A percentile compares a stretch with the other conserved stretches of the same genome.
Evolutionary conservation across 2,113 vertebrate species (phyloP).

Genomic region (Craseonycteris thonglongyai): DNA sequence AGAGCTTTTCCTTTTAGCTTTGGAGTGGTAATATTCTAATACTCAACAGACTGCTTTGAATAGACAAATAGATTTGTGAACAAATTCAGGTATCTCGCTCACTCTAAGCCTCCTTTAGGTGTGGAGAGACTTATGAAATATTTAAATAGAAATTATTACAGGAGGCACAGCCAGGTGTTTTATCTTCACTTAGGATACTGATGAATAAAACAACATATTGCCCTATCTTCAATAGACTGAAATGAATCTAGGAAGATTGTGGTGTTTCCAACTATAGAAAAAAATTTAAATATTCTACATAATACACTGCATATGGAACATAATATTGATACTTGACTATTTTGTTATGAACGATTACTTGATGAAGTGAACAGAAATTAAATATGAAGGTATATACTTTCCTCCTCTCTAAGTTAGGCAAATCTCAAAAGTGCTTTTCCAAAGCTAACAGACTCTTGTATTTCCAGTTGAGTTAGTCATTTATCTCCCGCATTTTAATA

Average conservation of each 20-base stretch:
- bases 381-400: neutral
- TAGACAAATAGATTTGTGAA: neutral
- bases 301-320: neutral
- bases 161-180: neutral
- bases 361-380: neutral
- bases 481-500: neutral
- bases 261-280: neutral
- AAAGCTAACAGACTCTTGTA: neutral
- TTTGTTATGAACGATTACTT: neutral
- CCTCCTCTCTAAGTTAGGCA: neutral
- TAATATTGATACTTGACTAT: neutral
- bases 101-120: neutral
- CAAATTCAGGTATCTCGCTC: neutral
- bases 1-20: conserved; percentile 53
- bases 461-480: neutral
- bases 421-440: neutral
- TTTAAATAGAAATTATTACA: neutral
- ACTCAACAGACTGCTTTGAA: neutral
- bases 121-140: neutral
- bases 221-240: neutral
- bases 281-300: neutral
- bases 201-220: neutral
- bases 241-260: neutral
- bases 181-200: neutral
- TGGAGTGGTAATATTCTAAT: conserved; percentile 10